Conservation (phyloP, 2,888 invertebrate species). For the Boloria euphrosyne region DNA sequence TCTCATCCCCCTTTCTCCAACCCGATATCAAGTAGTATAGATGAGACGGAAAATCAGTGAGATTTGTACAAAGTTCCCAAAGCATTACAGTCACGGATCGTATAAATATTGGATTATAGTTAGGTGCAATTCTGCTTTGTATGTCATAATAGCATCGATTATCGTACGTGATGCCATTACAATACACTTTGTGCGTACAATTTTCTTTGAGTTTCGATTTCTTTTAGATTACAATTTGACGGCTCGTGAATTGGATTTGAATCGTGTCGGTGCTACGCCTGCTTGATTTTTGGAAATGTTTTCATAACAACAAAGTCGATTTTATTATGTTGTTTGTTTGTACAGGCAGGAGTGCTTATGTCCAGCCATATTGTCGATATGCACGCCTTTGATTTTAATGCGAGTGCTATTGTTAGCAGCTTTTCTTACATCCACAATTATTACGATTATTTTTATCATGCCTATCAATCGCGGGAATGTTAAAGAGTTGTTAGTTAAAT, state of each 20-base stretch:
- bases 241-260: conserved; percentile 64
- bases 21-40: conserved; percentile 35
- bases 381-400: conserved; percentile 32
- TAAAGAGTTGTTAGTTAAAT: conserved; percentile 27
- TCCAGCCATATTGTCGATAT: conserved; percentile 33
- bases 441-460: conserved; percentile 6
- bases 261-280: conserved; percentile 62
- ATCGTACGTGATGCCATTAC: conserved; percentile 81
- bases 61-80: conserved; percentile 45
- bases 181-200: conserved; percentile 66
- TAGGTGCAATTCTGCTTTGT: conserved; percentile 76
- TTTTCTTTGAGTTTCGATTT: conserved; percentile 70
- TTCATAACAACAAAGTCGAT: conserved; percentile 41
- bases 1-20: conserved; percentile 47
- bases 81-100: conserved; percentile 68
- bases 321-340: conserved; percentile 45
- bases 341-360: conserved; percentile 34
- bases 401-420: conserved; percentile 11
- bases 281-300: conserved; percentile 56
- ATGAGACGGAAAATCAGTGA: conserved; percentile 41
- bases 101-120: conserved; percentile 82
- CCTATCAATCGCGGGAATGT: conserved; percentile 17
- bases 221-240: conserved; percentile 71
- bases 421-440: conserved; percentile 9
- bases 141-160: conserved; percentile 80